Evolutionary conservation across 2,888 invertebrate genomes (phyloP).

Genomic region (Drosophila robusta): DNA sequence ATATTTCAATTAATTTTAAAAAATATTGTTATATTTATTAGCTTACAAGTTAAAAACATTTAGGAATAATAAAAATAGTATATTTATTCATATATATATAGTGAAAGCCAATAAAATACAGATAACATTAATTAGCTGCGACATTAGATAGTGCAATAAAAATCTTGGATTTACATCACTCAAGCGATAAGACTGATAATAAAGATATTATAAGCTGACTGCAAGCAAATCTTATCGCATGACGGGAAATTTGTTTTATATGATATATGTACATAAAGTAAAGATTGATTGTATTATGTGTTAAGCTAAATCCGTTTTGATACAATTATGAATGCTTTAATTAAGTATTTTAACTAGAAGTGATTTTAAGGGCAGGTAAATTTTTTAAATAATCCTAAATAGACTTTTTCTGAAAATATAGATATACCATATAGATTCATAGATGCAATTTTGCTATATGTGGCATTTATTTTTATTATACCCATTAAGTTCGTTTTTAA

Average conservation of each 20-base stretch:
- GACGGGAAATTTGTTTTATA: neutral
- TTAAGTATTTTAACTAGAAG: no score
- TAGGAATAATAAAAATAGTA: neutral
- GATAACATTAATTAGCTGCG: conserved; percentile 14
- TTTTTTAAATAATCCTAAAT: no score
- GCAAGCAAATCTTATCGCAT: neutral
- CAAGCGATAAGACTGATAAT: conserved; percentile 4
- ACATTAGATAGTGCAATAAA: conserved; percentile 23
- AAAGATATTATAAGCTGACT: neutral
- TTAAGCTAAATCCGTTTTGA: neutral
- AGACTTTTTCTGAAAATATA: no score
- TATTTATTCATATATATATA: neutral
- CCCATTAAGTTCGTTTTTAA: no score
- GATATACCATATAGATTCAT: no score
- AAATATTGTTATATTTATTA: no score
- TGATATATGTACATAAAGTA: neutral
- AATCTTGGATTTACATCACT: conserved; percentile 39
- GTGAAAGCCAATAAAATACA: conserved; percentile 1
- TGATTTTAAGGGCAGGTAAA: no score
- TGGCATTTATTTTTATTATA: no score
- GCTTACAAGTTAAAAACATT: no score
- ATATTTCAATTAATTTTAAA: no score
- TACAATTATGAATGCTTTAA: no score
- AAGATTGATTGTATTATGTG: neutral
- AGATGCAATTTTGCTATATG: no score